phyloP scores from a whole-genome alignment of 2,113 vertebrate genomes.

The Sphyrna mokarran region DNA sequence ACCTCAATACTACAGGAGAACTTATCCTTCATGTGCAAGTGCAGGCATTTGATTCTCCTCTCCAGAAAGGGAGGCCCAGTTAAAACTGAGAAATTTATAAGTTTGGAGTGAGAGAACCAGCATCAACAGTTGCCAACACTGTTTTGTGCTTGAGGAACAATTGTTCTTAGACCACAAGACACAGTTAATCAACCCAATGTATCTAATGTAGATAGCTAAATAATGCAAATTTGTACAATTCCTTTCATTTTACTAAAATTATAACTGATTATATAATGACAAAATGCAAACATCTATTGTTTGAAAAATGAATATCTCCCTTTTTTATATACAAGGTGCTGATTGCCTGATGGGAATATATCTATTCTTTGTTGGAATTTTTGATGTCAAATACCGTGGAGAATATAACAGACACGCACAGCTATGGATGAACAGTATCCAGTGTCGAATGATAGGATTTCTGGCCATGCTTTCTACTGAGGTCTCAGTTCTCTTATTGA shows the following conservation, averaged over 20 bases:
- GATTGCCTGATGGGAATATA: constrained; percentile 79
- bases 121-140: neutral
- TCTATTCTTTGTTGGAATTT: constrained; percentile 70
- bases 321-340: constrained; percentile 55
- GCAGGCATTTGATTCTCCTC: neutral
- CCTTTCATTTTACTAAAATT: neutral
- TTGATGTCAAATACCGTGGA: constrained; percentile 66
- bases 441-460: constrained; percentile 66
- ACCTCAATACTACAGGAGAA: neutral
- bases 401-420: constrained; percentile 72
- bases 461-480: constrained; percentile 72
- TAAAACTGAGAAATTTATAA: neutral
- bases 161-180: too few species aligned
- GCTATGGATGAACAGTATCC: constrained; percentile 70
- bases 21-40: neutral
- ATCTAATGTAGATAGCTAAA: neutral
- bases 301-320: neutral
- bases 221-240: neutral
- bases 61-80: neutral
- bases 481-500: constrained; percentile 71
- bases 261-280: neutral
- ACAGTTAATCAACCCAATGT: neutral
- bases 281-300: neutral
- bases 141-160: neutral
- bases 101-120: neutral